Conservation (phyloP, 2,797 vertebrate species). For the Myotis planiceps region DNA sequence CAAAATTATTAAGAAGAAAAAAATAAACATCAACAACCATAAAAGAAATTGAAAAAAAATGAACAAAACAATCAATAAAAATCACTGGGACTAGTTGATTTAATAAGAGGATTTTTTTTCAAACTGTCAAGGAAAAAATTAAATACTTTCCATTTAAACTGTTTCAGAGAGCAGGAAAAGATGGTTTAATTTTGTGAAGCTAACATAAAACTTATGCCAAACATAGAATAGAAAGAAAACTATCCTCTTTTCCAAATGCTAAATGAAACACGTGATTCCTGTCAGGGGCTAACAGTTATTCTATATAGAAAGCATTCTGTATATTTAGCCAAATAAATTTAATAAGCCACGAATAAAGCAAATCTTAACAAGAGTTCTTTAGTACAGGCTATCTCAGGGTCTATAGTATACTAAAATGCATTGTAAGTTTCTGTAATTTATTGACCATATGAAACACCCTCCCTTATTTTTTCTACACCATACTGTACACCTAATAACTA, state of each 20-base stretch:
- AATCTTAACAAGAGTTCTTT: background rate
- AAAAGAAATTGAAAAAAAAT: background rate
- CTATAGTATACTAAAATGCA: background rate
- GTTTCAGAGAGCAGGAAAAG: background rate
- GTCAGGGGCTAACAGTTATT: background rate
- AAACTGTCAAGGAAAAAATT: background rate
- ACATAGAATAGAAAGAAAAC: background rate
- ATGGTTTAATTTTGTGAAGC: background rate
- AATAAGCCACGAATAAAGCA: background rate
- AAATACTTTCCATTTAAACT: background rate
- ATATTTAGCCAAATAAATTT: conserved; percentile 20
- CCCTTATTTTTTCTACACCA: background rate
- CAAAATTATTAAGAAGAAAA: background rate
- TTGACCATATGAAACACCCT: background rate
- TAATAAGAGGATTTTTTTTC: background rate
- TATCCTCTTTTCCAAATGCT: background rate
- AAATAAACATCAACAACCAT: background rate
- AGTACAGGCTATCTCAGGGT: background rate
- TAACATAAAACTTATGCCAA: background rate
- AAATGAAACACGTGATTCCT: background rate
- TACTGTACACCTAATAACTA: background rate
- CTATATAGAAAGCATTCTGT: background rate
- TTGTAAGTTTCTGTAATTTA: background rate
- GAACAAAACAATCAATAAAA: background rate
- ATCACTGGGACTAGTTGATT: background rate